Conservation (phyloP, 2,113 vertebrate species). For the Physeter macrocephalus region DNA sequence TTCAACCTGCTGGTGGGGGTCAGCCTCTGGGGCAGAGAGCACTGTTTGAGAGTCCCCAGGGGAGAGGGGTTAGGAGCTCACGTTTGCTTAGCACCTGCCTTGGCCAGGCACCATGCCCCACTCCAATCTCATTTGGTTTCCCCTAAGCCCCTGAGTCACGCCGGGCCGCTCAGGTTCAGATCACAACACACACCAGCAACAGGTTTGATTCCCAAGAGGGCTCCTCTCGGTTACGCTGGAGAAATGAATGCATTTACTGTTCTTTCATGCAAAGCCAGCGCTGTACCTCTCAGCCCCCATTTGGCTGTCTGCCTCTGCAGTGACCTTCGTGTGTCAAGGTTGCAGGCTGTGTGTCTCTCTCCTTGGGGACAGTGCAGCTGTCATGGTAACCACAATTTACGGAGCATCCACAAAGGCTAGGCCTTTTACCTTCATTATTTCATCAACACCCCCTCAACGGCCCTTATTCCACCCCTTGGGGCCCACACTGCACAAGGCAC, state of each 20-base stretch:
- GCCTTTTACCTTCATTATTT: neutral
- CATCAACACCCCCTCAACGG: rapidly evolving
- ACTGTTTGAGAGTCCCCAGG: neutral
- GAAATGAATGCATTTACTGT: constrained; percentile 40
- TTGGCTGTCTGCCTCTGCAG: neutral
- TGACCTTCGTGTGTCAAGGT: neutral
- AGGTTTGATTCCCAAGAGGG: neutral
- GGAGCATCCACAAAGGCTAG: neutral
- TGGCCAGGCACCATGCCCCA: neutral
- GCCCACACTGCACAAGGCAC: neutral
- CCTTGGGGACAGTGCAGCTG: neutral
- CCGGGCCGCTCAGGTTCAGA: neutral
- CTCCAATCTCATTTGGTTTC: neutral
- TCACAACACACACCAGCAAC: neutral
- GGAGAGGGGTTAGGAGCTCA: neutral
- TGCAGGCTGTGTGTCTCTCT: neutral
- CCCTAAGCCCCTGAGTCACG: neutral
- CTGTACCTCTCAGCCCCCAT: rapidly evolving
- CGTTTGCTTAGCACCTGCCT: constrained; percentile 10
- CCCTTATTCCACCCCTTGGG: neutral
- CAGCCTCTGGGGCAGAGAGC: neutral
- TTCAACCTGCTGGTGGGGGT: neutral
- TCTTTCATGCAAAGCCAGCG: neutral
- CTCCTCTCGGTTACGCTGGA: neutral
- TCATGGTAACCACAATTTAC: neutral